Evolutionary conservation across 2,113 vertebrate species (phyloP).

Genomic region (Cryptoleucopteryx plumbea): DNA sequence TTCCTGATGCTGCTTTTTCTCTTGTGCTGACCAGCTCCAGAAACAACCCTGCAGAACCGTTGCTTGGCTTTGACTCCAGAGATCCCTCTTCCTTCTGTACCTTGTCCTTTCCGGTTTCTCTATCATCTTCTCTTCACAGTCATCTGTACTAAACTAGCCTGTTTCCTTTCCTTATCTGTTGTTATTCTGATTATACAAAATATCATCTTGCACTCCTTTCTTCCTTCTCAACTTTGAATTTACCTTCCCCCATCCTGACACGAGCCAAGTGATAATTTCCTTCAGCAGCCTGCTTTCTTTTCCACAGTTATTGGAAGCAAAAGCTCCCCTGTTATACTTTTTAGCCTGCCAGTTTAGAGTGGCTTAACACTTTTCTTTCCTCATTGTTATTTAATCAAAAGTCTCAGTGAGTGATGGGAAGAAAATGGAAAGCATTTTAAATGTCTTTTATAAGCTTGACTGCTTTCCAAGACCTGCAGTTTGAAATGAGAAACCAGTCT

Average conservation of each 20-base stretch:
- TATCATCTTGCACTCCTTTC: neutral
- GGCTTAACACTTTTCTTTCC: neutral
- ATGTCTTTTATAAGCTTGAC: neutral
- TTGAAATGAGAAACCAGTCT: neutral
- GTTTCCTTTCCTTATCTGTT: slow-evolving; percentile 20
- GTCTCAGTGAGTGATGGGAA: neutral
- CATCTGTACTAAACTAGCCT: neutral
- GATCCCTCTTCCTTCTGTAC: neutral
- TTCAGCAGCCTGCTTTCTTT: neutral
- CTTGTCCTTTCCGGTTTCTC: slow-evolving; percentile 2
- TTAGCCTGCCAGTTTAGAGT: neutral
- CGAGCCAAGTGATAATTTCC: neutral
- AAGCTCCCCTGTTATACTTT: neutral
- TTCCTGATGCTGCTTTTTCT: neutral
- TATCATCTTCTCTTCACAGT: neutral
- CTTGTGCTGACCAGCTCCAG: neutral
- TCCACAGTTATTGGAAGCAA: neutral
- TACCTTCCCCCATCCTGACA: neutral
- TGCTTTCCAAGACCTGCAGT: neutral
- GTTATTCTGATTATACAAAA: neutral
- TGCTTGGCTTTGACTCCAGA: neutral
- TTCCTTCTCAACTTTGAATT: neutral
- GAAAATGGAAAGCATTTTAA: neutral
- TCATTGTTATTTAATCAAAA: neutral
- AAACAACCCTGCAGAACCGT: neutral